Base-by-base conservation (phyloP, 1,140 invertebrate species). In the Tyrophagus putrescentiae region DNA sequence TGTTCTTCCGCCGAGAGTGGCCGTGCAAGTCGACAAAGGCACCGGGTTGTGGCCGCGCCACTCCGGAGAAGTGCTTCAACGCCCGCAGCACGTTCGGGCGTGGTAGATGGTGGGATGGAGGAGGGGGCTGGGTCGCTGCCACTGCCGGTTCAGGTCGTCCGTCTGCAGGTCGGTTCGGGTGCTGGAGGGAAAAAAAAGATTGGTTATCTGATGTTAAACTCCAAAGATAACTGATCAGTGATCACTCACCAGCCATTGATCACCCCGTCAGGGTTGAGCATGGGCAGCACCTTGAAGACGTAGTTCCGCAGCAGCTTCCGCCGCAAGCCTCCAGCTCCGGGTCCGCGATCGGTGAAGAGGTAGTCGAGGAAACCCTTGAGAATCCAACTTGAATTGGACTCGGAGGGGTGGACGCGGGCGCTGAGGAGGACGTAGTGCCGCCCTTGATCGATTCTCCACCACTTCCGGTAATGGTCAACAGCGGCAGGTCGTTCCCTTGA, bases 231-330 rank as follows among this genome's bases (percentile, higher is more conserved):
- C n/a, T n/a, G 33, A 27, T 50, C 25, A 52, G 31, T 33, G 9
- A 18, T 21, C 52, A 79, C 79, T 81, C 73, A 88, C 85, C 84
- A 87, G 4, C 89, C 89, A 52, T 79, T 75, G n/a, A 81, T 80
- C 1, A 93, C 89, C 6, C 90, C 89, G 71, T 95, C 90, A 1
- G 90, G 89, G 74, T 95, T 95, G 48, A 94, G 73, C 77, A 92
- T 86, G 1, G 90, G 89, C 60, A 95, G 83, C 64, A 94, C 72
- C 74, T 94, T 93, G 73, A 95, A 93, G 52, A 94, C 85, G 73
- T 90, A 95, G 70, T 85, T 70, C 65, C 83, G 80, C 39, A 89
- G 76, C 13, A 93, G 72, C 65, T 21, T 92, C 21, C 73, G 71
- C 25, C 52, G 32, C 27, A 2, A 3, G n/a, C 9, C 3, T 2